Evolutionary conservation across 2,797 vertebrate species (phyloP), one percentile per base, ranked within the genome.

Genomic region (Pygocentrus nattereri): DNA sequence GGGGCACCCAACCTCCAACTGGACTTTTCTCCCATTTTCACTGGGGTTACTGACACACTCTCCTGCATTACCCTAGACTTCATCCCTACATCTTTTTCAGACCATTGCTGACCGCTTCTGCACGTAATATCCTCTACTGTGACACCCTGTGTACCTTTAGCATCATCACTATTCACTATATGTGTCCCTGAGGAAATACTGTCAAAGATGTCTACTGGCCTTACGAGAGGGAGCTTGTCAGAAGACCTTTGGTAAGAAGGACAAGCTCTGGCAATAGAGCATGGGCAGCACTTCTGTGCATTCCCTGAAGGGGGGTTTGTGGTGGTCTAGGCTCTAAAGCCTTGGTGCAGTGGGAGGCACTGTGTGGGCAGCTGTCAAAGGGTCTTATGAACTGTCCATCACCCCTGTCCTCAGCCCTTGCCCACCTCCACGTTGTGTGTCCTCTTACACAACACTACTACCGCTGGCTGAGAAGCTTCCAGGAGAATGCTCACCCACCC

Each of bases 281-380:
- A 41, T 31, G 23, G 44, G 54, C 50, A 73, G 62, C 70, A 23
- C 44, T 25, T 52, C 41, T 54, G 52, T 84, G 75, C 71, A 27
- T n/a, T 59, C 41, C 21, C 74, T 25, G 31, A 76, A 76, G 23
- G 49, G 70, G 64, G 64, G 76, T 50, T 72, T 70, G 50, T 74
- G 70, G 31, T 34, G 73, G 15, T 44, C 72, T 30, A 54, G 38
- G 52, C 23, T 30, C 68, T 41, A 76, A 76, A 82, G 61, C 70
- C 30, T 31, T 56, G 67, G 16, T 44, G 56, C 70, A 44, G 21
- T 73, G n/a, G 31, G 38, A 68, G 59, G 56, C 41, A 41, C 62
- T 68, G 74, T 77, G 67, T 41, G 50, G 56, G 23, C 71, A 80
- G 74, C 85, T 68, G 81, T 84, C 82, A 79, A 4, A 62, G 74